Conservation (phyloP, 2,888 invertebrate genomes). For the Celastrina argiolus region DNA sequence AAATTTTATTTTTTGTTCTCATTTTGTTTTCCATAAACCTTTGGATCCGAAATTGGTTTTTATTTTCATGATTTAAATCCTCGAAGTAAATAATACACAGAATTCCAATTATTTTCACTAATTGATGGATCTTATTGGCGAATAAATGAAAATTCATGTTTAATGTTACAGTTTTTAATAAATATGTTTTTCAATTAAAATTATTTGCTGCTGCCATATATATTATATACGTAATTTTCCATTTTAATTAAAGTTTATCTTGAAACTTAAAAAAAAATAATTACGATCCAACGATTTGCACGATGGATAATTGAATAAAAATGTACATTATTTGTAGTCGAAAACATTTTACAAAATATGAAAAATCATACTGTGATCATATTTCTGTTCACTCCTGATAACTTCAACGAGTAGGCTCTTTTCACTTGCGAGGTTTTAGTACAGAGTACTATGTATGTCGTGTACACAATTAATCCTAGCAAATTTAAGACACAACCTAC, state of each 20-base stretch:
- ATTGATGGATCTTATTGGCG: background rate
- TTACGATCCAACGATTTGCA: too few species aligned
- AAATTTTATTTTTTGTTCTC: slow-evolving; percentile 61
- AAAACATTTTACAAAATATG: background rate
- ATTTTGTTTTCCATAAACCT: slow-evolving; percentile 35
- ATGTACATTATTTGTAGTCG: background rate
- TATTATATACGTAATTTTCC: background rate
- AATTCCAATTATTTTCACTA: background rate
- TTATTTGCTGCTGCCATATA: background rate
- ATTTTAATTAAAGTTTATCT: background rate
- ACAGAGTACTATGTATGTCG: slow-evolving; percentile 51
- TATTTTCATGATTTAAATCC: slow-evolving; percentile 23
- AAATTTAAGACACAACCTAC: slow-evolving; percentile 57
- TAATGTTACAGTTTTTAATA: background rate
- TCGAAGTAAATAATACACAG: background rate
- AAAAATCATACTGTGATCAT: background rate
- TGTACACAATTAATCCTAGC: slow-evolving; percentile 53
- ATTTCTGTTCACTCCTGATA: background rate
- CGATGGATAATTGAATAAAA: background rate
- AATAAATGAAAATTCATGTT: background rate
- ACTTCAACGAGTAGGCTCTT: slow-evolving; percentile 21
- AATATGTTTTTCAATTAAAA: background rate
- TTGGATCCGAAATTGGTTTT: slow-evolving; percentile 27
- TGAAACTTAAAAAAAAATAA: background rate
- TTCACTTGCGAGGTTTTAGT: slow-evolving; percentile 45